These are phyloP conservation scores for Nemopilema nomurai DNA, from an alignment of 30 jellyfish, hydroid and myxozoan species.

Conservation along the genomic window DNA sequence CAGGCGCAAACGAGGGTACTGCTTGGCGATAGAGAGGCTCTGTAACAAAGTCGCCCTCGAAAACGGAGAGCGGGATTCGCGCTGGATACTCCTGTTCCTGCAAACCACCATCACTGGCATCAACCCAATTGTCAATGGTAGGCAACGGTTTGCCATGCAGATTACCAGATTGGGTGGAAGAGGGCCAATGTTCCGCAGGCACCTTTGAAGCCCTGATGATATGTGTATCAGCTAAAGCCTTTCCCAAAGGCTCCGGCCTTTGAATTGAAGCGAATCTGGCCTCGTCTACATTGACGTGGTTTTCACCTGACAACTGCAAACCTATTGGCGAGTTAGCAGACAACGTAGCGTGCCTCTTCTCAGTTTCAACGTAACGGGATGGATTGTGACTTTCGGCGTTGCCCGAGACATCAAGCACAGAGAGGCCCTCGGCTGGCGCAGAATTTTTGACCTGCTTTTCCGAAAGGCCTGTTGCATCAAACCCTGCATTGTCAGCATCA, in stretches of 20 bases:
- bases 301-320: background rate
- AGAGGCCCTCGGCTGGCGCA: background rate
- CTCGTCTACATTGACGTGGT: conserved; percentile 14
- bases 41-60: conserved; percentile 32
- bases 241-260: conserved; percentile 66
- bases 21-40: background rate
- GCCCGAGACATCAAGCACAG: background rate
- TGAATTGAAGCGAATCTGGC: conserved; percentile 42
- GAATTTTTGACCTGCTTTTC: background rate
- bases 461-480: background rate
- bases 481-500: background rate
- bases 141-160: background rate
- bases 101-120: conserved; percentile 28
- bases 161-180: background rate
- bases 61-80: conserved; percentile 36
- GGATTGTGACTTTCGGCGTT: background rate
- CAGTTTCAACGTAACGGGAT: background rate
- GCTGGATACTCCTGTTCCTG: conserved; percentile 50
- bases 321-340: background rate
- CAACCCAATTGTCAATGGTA: background rate
- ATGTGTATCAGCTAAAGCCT: conserved; percentile 36
- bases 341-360: background rate
- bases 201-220: background rate
- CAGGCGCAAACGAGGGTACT: background rate
- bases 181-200: background rate